Conservation (phyloP, 2,888 invertebrate genomes). For the Torymus aiolomorphi region DNA sequence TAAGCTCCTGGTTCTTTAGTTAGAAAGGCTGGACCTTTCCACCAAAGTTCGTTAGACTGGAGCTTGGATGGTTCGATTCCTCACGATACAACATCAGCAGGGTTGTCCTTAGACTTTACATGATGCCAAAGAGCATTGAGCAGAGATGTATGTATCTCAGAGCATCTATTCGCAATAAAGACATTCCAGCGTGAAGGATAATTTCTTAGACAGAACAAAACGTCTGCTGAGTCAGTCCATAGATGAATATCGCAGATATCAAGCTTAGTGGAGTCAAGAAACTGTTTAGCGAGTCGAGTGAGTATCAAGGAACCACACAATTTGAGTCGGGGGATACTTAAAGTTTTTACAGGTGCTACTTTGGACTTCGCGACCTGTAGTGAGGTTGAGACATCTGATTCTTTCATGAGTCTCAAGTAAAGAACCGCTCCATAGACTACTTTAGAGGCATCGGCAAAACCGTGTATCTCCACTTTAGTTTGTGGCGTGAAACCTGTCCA, state of each 20-base stretch:
- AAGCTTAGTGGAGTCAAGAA: neutral
- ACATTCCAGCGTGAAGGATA: neutral
- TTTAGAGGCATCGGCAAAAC: neutral
- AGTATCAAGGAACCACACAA: too few relatives aligned
- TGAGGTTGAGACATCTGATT: neutral
- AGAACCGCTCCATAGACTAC: neutral
- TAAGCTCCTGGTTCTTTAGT: too few relatives aligned
- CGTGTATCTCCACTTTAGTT: neutral
- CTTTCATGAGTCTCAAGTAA: neutral
- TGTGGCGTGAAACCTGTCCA: neutral
- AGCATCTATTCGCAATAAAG: slow-evolving; percentile 52
- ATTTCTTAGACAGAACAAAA: neutral
- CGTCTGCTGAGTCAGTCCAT: neutral
- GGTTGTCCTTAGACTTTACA: too few relatives aligned
- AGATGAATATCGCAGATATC: neutral
- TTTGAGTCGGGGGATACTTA: slow-evolving; percentile 54
- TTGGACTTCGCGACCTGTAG: slow-evolving; percentile 28
- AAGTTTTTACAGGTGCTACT: slow-evolving; percentile 38
- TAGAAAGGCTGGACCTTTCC: too few relatives aligned
- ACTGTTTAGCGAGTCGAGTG: too few relatives aligned
- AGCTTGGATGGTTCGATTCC: too few relatives aligned
- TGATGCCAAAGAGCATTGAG: neutral
- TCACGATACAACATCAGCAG: too few relatives aligned
- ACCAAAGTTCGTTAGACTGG: too few relatives aligned
- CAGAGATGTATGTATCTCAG: neutral